Percentiles rank a stretch among this genome's conserved stretches.
Evolutionary conservation across 2,888 invertebrate genomes (phyloP).

Genomic region (Anagyrus pseudococci): DNA sequence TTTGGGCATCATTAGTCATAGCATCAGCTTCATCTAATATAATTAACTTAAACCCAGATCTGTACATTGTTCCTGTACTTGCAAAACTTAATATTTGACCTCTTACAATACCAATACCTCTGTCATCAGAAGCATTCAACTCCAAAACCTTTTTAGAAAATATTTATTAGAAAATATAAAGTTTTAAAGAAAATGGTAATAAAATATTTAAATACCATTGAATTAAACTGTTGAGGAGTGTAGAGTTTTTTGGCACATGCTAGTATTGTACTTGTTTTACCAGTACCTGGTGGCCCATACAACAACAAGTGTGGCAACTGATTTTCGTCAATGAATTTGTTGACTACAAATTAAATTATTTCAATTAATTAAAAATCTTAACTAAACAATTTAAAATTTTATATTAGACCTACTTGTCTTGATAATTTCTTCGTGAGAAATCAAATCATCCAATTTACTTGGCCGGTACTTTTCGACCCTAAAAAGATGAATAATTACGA

Average conservation of each 20-base stretch:
- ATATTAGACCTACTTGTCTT: conserved; percentile 81
- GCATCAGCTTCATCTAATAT: conserved; percentile 99
- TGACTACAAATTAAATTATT: conserved; percentile 67
- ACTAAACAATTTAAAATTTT: not conserved
- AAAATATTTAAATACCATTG: conserved; percentile 76
- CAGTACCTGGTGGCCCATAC: conserved; percentile 98
- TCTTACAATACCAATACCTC: conserved; percentile 94
- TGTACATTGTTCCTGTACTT: conserved; percentile 93
- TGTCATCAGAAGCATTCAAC: conserved; percentile 97
- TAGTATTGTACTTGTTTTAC: conserved; percentile 96
- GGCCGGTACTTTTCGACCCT: conserved; percentile 99
- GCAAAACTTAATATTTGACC: conserved; percentile 96
- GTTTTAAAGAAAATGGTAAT: not conserved
- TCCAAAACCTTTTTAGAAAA: conserved; percentile 73
- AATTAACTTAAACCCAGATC: conserved; percentile 91
- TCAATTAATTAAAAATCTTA: not conserved
- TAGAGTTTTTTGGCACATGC: conserved; percentile 95
- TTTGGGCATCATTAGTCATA: conserved; percentile 99
- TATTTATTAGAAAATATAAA: conserved; percentile 20
- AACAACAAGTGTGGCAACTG: conserved; percentile 94
- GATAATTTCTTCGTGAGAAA: conserved; percentile 97
- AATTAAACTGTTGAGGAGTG: conserved; percentile 85
- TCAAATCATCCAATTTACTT: conserved; percentile 85
- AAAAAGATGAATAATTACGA: conserved; percentile 13
- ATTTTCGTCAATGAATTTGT: conserved; percentile 87